phyloP scores from a whole-genome alignment of 2,888 invertebrate genomes.

The Tethea ocularis region DNA sequence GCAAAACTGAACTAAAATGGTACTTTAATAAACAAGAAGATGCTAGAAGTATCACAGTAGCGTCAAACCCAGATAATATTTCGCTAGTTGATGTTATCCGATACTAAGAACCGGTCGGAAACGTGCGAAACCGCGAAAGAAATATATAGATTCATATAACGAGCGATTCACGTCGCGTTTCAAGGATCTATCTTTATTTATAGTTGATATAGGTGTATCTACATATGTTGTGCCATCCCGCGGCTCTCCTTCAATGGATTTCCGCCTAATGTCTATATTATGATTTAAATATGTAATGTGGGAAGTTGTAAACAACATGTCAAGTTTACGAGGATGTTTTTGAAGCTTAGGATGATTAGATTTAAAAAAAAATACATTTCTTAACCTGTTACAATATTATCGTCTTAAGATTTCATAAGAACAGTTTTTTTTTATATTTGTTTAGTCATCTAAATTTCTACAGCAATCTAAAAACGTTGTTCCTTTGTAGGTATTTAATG shows the following conservation, averaged over 20 bases:
- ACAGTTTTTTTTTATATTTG: too few species aligned
- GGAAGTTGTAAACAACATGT: not conserved
- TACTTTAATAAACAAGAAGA: not conserved
- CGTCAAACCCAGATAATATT: not conserved
- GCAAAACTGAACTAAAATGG: not conserved
- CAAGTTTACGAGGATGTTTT: not conserved
- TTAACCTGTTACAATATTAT: too few species aligned
- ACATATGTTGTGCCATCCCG: not conserved
- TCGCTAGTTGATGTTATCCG: slow-evolving; percentile 6
- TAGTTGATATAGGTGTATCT: not conserved
- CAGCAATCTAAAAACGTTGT: too few species aligned
- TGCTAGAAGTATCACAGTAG: not conserved
- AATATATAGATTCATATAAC: slow-evolving; percentile 4
- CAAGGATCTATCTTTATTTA: slow-evolving; percentile 17
- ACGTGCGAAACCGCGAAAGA: slow-evolving; percentile 6
- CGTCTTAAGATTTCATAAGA: too few species aligned
- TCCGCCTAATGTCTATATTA: slow-evolving; percentile 1
- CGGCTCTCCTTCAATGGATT: slow-evolving; percentile 1
- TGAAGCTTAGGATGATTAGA: too few species aligned
- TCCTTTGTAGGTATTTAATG: not conserved
- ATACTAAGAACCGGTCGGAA: slow-evolving; percentile 8
- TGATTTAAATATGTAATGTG: not conserved
- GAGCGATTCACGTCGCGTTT: slow-evolving; percentile 14
- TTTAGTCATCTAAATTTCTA: too few species aligned
- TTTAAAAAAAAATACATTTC: too few species aligned